Percentiles rank a stretch among this genome's conserved stretches.
Conservation (phyloP, 1,140 invertebrate genomes). For the Cotesia chilonis region DNA sequence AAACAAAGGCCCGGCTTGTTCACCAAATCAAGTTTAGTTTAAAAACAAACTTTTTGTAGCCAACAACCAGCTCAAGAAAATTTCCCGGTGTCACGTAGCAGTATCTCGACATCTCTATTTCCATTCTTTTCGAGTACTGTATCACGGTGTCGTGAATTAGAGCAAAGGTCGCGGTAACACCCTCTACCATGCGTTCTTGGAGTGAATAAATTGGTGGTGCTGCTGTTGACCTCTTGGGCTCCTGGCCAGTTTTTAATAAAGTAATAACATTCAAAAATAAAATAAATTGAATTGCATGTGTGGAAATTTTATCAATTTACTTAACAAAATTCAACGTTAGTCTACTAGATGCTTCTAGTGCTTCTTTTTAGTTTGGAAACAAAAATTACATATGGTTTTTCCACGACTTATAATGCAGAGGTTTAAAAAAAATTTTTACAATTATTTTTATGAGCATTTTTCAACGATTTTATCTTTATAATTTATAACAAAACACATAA, state of each 20-base stretch:
- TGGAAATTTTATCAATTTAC: conserved; percentile 7
- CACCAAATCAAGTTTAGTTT: neutral
- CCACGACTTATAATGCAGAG: no score
- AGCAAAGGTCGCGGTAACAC: conserved; percentile 77
- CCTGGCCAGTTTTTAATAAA: conserved; percentile 32
- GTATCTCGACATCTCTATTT: conserved; percentile 77
- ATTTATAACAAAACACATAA: neutral
- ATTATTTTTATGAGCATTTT: no score
- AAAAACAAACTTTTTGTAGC: conserved; percentile 77
- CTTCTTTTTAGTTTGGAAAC: no score
- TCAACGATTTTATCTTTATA: no score
- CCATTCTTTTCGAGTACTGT: conserved; percentile 75
- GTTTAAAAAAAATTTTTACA: no score
- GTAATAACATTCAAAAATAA: neutral
- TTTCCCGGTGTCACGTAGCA: conserved; percentile 89
- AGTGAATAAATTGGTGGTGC: conserved; percentile 43
- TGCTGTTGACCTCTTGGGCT: conserved; percentile 39
- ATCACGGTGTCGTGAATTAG: conserved; percentile 80
- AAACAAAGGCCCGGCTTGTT: neutral
- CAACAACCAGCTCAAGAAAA: conserved; percentile 82
- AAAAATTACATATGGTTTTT: no score
- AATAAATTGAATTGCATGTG: no score
- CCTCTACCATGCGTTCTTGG: conserved; percentile 71
- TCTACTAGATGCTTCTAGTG: no score
- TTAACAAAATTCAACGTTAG: no score